Percentiles rank a stretch among this genome's conserved stretches.
These are phyloP conservation scores for Octomys mimax DNA, from an alignment of 2,797 vertebrate genomes.

Conservation along the genomic window DNA sequence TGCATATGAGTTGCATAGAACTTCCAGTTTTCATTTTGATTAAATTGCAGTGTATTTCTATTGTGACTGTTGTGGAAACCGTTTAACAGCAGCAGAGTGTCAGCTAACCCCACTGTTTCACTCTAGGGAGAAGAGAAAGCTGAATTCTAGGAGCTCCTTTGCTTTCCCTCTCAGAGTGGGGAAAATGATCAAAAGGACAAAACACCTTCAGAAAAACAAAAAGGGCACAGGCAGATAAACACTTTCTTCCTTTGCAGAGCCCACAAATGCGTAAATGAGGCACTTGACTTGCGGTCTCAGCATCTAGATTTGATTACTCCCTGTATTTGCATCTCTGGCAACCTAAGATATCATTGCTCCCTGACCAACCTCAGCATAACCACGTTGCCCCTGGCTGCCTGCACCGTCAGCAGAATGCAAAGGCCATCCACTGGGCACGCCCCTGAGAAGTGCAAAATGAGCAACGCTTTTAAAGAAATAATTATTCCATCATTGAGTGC, in stretches of 20 bases:
- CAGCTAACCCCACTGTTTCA: not conserved
- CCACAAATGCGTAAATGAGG: not conserved
- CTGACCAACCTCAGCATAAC: conserved; percentile 64
- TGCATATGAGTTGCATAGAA: not conserved
- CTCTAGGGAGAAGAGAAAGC: not conserved
- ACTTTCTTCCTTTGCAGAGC: not conserved
- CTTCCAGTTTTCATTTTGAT: not conserved
- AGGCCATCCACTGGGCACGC: not conserved
- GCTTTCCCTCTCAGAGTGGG: not conserved
- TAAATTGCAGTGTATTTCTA: not conserved
- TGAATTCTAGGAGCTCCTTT: not conserved
- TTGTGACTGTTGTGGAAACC: not conserved
- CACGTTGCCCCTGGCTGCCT: not conserved
- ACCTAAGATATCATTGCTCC: not conserved
- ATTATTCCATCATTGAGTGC: not conserved
- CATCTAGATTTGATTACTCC: conserved; percentile 59
- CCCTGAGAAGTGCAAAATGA: not conserved
- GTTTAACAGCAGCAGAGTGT: not conserved
- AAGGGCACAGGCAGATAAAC: not conserved
- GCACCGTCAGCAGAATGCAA: conserved; percentile 64
- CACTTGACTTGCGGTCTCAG: conserved; percentile 63
- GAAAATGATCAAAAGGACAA: not conserved
- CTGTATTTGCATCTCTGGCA: conserved; percentile 24
- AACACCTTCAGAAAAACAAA: not conserved
- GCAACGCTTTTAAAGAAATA: not conserved